Evolutionary conservation across 1,140 invertebrate genomes (phyloP), one percentile per base, ranked within the genome.

Genomic region (Zelostemma sp.): DNA sequence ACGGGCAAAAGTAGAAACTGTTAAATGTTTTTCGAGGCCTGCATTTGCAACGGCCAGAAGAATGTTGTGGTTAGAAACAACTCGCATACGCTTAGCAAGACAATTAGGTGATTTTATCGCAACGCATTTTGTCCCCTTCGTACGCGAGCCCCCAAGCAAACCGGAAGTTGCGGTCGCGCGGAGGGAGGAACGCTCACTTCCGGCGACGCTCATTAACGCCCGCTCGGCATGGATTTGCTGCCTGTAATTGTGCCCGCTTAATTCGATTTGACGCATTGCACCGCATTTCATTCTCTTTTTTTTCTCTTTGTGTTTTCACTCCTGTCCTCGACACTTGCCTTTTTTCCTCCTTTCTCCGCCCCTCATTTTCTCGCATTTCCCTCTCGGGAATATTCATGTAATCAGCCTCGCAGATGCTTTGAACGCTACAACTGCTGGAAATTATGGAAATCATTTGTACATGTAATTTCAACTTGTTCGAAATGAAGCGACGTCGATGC

Each of bases 51-150:
- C n/a, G n/a, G n/a, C n/a, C n/a, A n/a, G n/a, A n/a, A n/a, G n/a
- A n/a, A n/a, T n/a, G n/a, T n/a, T n/a, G n/a, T n/a, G n/a, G 57
- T 76, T 77, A 80, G 78, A 80, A 74, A 80, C 25, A 76, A 82
- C 75, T 82, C 82, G 79, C 82, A 80, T 83, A 84, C 83, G 80
- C 80, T 84, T 84, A 84, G 80, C 77, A 77, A 84, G 83, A 85
- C 84, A 85, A 85, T 85, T 85, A 83, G 78, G 76, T 80, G 84
- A 85, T 85, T 83, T 85, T 85, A 85, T 85, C 84, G 78, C 74
- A 69, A 49, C 76, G 68, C 73, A 68, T 75, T 81, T 64, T 78
- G 80, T 80, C 80, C 79, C 80, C 77, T 75, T 74, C 16, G 63
- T 59, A 62, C 66, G 68, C 43, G 59, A 75, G 76, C 77, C 82